phyloP scores from a whole-genome alignment of 2,113 vertebrate species.

The Willisornis vidua region DNA sequence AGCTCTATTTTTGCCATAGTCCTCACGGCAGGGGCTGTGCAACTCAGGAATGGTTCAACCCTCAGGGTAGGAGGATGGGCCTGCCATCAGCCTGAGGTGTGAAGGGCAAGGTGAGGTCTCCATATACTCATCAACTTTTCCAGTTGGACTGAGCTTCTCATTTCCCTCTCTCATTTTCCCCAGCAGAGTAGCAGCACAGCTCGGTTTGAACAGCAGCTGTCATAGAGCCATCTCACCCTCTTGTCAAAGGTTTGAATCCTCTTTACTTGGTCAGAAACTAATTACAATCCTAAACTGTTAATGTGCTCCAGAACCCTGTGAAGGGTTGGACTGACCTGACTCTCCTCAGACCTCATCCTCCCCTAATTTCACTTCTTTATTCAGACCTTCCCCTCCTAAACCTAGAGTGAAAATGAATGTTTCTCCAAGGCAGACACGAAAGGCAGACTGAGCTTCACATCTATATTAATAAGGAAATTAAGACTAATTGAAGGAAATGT shows the following conservation, averaged over 20 bases:
- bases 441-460: background rate
- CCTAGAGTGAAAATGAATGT: fast-evolving
- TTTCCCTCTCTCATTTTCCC: background rate
- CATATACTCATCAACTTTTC: background rate
- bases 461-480: background rate
- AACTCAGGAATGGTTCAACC: background rate
- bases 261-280: background rate
- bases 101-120: background rate
- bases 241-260: background rate
- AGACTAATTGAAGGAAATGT: background rate
- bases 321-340: background rate
- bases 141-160: background rate
- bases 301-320: no score
- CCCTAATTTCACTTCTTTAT: background rate
- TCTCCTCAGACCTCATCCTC: background rate
- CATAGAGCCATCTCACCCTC: background rate
- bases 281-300: background rate
- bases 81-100: fast-evolving
- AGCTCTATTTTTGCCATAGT: background rate
- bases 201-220: background rate
- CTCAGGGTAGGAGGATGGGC: background rate
- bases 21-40: background rate
- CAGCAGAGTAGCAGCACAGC: background rate
- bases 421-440: background rate
- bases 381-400: background rate